These are phyloP conservation scores for Anagrus nilaparvatae DNA, from an alignment of 1,140 invertebrate genomes.

Conservation along the genomic window DNA sequence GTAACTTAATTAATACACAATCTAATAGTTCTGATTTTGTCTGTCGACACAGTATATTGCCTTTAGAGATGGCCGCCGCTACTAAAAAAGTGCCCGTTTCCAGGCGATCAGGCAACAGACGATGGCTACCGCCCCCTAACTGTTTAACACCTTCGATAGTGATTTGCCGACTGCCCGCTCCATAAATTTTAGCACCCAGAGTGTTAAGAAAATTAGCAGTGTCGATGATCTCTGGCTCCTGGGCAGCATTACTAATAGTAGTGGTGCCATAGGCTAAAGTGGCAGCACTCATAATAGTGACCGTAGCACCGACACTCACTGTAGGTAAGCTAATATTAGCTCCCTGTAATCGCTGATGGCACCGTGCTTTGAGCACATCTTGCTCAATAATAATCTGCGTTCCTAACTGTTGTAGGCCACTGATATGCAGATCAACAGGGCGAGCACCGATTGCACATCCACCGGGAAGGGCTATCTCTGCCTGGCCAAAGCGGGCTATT, in stretches of 20 bases:
- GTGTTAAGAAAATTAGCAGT: conserved; percentile 19
- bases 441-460: conserved; percentile 23
- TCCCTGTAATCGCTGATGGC: conserved; percentile 7
- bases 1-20: conserved; percentile 15
- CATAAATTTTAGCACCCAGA: conserved; percentile 25
- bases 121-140: conserved; percentile 17
- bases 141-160: conserved; percentile 16
- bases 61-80: conserved; percentile 19
- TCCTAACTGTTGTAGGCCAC: conserved; percentile 20
- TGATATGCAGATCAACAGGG: conserved; percentile 23
- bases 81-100: conserved; percentile 25
- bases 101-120: conserved; percentile 23
- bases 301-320: conserved; percentile 11
- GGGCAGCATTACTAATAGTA: conserved; percentile 23
- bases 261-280: conserved; percentile 20
- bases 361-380: conserved; percentile 14
- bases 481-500: conserved; percentile 22
- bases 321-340: conserved; percentile 6
- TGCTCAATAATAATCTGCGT: conserved; percentile 16
- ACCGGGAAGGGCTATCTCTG: conserved; percentile 20
- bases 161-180: conserved; percentile 16
- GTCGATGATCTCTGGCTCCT: conserved; percentile 26
- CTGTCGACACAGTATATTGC: conserved; percentile 12
- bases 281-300: conserved; percentile 21
- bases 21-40: conserved; percentile 12